Conservation (phyloP, 2,888 invertebrate species). For the Taenaris catops region DNA sequence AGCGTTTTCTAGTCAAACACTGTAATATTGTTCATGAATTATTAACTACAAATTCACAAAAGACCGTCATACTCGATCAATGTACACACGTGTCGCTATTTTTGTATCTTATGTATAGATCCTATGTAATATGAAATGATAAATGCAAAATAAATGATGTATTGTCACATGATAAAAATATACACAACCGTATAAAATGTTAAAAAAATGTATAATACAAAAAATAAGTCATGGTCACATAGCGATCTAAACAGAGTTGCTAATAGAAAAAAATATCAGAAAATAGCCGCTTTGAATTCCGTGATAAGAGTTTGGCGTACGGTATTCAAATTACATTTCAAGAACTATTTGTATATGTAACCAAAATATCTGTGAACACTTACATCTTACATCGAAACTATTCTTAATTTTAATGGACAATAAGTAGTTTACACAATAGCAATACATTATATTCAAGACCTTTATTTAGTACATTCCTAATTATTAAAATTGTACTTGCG, state of each 20-base stretch:
- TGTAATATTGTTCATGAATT: too few relatives aligned
- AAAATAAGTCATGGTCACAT: slow-evolving; percentile 8
- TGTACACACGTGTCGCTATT: neutral
- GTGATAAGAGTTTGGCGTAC: slow-evolving; percentile 15
- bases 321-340: slow-evolving; percentile 5
- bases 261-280: slow-evolving; percentile 23
- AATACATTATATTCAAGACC: slow-evolving; percentile 12
- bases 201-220: slow-evolving; percentile 3
- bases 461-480: slow-evolving; percentile 5
- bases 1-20: too few relatives aligned
- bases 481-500: slow-evolving; percentile 19
- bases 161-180: slow-evolving; percentile 44
- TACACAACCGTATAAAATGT: slow-evolving; percentile 39
- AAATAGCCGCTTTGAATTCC: slow-evolving; percentile 21
- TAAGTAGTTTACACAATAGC: slow-evolving; percentile 10
- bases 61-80: too few relatives aligned
- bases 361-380: slow-evolving; percentile 29
- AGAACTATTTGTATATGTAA: slow-evolving; percentile 18
- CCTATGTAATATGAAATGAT: slow-evolving; percentile 27
- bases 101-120: slow-evolving; percentile 7
- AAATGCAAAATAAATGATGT: slow-evolving; percentile 51
- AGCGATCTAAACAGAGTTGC: slow-evolving; percentile 6
- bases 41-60: too few relatives aligned
- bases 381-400: slow-evolving; percentile 23
- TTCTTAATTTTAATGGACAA: slow-evolving; percentile 27